Evolutionary conservation across 2,888 invertebrate species (phyloP).

Genomic region (Sussaba pulchella): DNA sequence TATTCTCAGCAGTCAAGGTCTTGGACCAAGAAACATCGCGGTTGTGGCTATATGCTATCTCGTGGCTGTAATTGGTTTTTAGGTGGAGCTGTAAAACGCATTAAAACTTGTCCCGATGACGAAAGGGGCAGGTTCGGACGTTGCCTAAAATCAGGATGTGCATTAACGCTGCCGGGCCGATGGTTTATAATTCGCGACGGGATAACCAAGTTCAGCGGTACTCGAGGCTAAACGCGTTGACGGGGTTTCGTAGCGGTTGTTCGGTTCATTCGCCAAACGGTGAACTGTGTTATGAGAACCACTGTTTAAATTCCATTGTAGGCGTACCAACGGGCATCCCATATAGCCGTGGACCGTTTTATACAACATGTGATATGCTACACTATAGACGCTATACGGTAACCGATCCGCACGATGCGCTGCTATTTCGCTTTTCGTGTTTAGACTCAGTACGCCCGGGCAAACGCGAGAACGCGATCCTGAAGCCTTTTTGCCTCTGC

Average conservation of each 20-base stretch:
- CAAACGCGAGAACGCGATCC: conserved; percentile 15
- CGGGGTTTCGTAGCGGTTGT: neutral
- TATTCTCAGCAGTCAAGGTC: conserved; percentile 41
- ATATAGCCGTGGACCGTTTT: conserved; percentile 76
- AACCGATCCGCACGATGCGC: conserved; percentile 69
- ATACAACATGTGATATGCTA: conserved; percentile 29
- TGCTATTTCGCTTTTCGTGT: conserved; percentile 80
- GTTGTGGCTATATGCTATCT: conserved; percentile 8
- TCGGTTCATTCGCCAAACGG: conserved; percentile 9
- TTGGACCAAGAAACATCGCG: conserved; percentile 4
- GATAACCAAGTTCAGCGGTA: conserved; percentile 72
- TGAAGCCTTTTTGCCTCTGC: neutral
- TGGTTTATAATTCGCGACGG: conserved; percentile 67
- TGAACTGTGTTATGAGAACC: conserved; percentile 76
- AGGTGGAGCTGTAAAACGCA: conserved; percentile 81
- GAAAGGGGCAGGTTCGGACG: conserved; percentile 78
- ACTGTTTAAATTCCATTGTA: conserved; percentile 80
- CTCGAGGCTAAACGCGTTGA: conserved; percentile 64
- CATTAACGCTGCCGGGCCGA: conserved; percentile 72
- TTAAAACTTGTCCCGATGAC: conserved; percentile 82
- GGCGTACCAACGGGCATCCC: conserved; percentile 81
- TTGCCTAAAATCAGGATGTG: conserved; percentile 81
- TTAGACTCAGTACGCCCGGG: conserved; percentile 78
- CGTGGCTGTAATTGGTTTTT: conserved; percentile 80
- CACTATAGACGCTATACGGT: conserved; percentile 8